These are phyloP conservation scores for Dromococcyx pavoninus DNA, from an alignment of 2,797 vertebrate species.

Conservation along the genomic window DNA sequence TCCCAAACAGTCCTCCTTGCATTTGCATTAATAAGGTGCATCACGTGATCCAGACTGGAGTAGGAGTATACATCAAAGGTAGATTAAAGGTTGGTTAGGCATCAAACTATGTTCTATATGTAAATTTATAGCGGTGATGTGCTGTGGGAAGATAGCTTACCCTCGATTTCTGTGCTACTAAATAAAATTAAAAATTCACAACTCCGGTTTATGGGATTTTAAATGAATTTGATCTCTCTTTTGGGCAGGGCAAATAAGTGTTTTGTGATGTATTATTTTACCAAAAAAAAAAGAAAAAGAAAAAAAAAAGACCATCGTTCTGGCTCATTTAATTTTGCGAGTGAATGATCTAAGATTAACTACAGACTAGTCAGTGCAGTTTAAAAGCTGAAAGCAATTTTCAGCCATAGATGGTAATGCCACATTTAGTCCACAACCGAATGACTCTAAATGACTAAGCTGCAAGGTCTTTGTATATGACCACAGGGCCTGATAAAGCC, in stretches of 20 bases:
- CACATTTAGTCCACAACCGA: slow-evolving; percentile 85
- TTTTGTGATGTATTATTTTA: slow-evolving; percentile 86
- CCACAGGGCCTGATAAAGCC: slow-evolving; percentile 86
- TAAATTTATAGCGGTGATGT: slow-evolving; percentile 91
- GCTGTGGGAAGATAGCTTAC: slow-evolving; percentile 86
- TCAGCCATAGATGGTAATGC: slow-evolving; percentile 86
- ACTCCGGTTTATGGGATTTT: slow-evolving; percentile 89
- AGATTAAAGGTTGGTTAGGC: slow-evolving; percentile 92
- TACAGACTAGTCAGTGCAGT: slow-evolving; percentile 88
- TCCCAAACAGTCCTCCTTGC: slow-evolving; percentile 79
- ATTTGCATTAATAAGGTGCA: slow-evolving; percentile 79
- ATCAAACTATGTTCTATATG: slow-evolving; percentile 91
- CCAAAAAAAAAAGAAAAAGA: slow-evolving; percentile 51
- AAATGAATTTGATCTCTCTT: slow-evolving; percentile 86
- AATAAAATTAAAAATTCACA: slow-evolving; percentile 98
- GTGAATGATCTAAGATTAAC: slow-evolving; percentile 88
- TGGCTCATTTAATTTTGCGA: slow-evolving; percentile 87
- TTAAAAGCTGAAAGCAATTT: slow-evolving; percentile 89
- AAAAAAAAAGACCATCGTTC: slow-evolving; percentile 75
- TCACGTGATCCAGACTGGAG: slow-evolving; percentile 79
- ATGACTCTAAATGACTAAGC: slow-evolving; percentile 87
- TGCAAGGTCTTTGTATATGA: slow-evolving; percentile 84
- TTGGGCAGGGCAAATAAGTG: slow-evolving; percentile 92
- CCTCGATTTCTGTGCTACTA: slow-evolving; percentile 87
- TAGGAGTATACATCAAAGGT: slow-evolving; percentile 85